Evolutionary conservation across 2,888 invertebrate genomes (phyloP), one percentile per base, ranked within the genome.

Genomic region (Salticus scenicus): DNA sequence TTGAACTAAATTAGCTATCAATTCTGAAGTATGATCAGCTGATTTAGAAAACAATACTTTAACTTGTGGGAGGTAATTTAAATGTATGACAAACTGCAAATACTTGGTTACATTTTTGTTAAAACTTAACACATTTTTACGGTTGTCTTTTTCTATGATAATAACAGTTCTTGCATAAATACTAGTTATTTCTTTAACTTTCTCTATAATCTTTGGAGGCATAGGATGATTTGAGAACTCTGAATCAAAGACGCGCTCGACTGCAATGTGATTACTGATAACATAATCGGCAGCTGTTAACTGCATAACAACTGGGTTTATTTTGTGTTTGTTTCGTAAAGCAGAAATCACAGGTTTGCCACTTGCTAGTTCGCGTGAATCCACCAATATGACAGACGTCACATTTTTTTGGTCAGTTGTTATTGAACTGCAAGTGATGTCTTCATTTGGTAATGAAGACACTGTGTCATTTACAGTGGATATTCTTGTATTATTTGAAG

Each of bases 291-390:
- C 82, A 14, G 66, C 24, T 8, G 63, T 24, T 7, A 87, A 64
- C 31, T 87, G 87, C 73, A 78, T 77, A 12, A 87, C 81, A 2
- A 81, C 30, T 20, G 78, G 75, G 47, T 82, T 78, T 27, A 77
- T 30, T 7, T 41, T 27, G 31, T 74, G 37, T 28, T 73, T 77
- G 17, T 76, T 82, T 1, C 87, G 57, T 5, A 87, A 30, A 10
- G 30, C 2, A 10, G 81, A 82, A 12, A 87, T 70, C 0, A 87
- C 69, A 14, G 78, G 69, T 28, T 87, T 81, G 2, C 87, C 82
- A n/a, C 77, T 64, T 0, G 81, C 73, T 14, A 87, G 57, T 47
- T 87, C 87, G 7, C 78, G 72, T 31, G 87, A 78, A 47, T 82
- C 78, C 20, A 87, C 87, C 7, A 87, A 47, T 30, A 87, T 87